These are phyloP conservation scores for Lynx canadensis DNA, from an alignment of 2,113 vertebrate genomes.

Conservation along the genomic window DNA sequence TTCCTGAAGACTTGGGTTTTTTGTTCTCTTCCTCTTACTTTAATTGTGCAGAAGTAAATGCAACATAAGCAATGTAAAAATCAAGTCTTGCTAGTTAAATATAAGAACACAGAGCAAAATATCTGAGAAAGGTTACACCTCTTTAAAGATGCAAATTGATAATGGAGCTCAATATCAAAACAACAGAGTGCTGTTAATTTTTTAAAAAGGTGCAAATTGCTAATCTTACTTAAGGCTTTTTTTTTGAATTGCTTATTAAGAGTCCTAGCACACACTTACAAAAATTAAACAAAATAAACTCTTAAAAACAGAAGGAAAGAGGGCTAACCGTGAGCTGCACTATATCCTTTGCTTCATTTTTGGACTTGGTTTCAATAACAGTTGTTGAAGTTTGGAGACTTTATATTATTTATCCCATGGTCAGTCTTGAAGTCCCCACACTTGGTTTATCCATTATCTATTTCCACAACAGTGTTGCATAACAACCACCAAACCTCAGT, in stretches of 20 bases:
- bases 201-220: constrained; percentile 85
- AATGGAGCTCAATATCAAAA: constrained; percentile 83
- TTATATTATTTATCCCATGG: background rate
- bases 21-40: constrained; percentile 62
- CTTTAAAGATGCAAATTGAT: constrained; percentile 85
- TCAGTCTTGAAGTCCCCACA: background rate
- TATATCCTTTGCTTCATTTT: constrained; percentile 32
- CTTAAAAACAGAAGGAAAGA: constrained; percentile 72
- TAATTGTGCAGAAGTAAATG: constrained; percentile 74
- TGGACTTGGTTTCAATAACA: background rate
- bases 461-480: background rate
- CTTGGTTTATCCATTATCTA: background rate
- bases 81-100: constrained; percentile 78
- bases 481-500: background rate
- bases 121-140: constrained; percentile 82
- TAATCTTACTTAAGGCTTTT: constrained; percentile 82
- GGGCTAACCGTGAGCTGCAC: background rate
- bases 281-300: constrained; percentile 79
- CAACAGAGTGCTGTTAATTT: constrained; percentile 84
- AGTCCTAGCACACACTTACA: constrained; percentile 31
- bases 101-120: constrained; percentile 79
- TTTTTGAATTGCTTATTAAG: constrained; percentile 76
- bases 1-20: constrained; percentile 70
- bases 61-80: constrained; percentile 79
- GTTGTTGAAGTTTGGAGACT: background rate